Evolutionary conservation across 2,797 vertebrate species (phyloP).

Genomic region (Chaetodon trifasciatus): DNA sequence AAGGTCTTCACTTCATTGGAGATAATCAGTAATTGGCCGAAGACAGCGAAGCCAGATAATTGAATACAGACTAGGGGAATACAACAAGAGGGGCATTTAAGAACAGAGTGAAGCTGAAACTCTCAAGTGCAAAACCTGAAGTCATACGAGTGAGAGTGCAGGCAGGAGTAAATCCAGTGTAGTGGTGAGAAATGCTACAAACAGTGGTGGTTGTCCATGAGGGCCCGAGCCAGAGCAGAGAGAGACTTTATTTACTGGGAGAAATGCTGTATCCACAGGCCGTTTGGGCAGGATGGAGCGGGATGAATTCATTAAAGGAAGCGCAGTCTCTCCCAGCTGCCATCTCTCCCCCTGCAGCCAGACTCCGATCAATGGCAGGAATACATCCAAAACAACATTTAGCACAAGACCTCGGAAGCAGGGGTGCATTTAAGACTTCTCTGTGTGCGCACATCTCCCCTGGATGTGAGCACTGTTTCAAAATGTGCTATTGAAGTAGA

Average conservation of each 20-base stretch:
- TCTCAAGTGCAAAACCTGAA: constrained; percentile 69
- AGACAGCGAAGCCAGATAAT: constrained; percentile 58
- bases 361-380: constrained; percentile 88
- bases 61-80: constrained; percentile 59
- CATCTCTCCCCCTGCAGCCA: constrained; percentile 88
- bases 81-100: constrained; percentile 64
- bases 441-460: constrained; percentile 80
- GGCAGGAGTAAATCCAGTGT: constrained; percentile 55
- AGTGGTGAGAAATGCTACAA: constrained; percentile 61
- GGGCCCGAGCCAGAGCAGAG: constrained; percentile 71
- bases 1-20: constrained; percentile 67
- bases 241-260: constrained; percentile 74
- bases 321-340: constrained; percentile 85
- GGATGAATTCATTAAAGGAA: constrained; percentile 88
- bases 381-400: constrained; percentile 89
- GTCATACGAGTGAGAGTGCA: constrained; percentile 67
- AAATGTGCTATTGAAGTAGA: constrained; percentile 75
- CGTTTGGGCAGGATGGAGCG: constrained; percentile 81
- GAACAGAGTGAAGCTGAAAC: constrained; percentile 65
- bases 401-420: constrained; percentile 86
- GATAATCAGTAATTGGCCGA: constrained; percentile 60
- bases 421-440: constrained; percentile 84
- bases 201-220: constrained; percentile 71
- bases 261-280: constrained; percentile 83
- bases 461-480: constrained; percentile 77